Conservation (phyloP, 2,888 invertebrate genomes). For the Allygus modestus region DNA sequence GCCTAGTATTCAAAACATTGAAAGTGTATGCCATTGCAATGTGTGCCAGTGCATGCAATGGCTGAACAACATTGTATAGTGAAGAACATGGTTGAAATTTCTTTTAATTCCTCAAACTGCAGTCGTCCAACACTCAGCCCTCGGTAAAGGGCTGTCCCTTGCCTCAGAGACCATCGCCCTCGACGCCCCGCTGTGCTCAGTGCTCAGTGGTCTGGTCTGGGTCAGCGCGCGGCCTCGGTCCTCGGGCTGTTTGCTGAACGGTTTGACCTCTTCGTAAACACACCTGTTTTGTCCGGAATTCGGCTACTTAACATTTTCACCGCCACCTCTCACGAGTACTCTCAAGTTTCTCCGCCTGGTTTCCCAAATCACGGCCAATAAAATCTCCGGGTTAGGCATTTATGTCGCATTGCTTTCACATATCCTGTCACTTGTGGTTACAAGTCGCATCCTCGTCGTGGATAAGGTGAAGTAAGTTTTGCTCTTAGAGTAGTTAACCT, state of each 20-base stretch:
- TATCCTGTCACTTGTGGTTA: background rate
- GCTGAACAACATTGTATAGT: no score
- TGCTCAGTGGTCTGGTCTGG: background rate
- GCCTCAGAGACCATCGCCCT: no score
- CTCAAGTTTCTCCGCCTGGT: conserved; percentile 13
- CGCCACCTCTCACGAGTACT: conserved; percentile 31
- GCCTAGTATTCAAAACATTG: no score
- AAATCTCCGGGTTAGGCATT: conserved; percentile 22
- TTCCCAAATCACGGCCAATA: conserved; percentile 24
- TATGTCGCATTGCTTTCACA: conserved; percentile 18
- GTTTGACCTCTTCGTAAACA: conserved; percentile 28
- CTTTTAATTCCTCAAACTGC: no score
- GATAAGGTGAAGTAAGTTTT: no score
- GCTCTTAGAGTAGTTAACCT: no score
- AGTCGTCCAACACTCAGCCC: no score
- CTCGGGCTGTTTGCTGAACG: conserved; percentile 31
- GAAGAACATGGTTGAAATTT: no score
- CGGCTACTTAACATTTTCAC: conserved; percentile 38
- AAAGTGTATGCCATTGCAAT: no score
- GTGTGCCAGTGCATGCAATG: no score
- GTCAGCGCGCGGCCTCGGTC: background rate
- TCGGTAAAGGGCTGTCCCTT: no score
- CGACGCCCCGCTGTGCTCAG: no score
- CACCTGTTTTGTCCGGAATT: conserved; percentile 43
- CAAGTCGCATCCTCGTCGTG: background rate